Evolutionary conservation across 2,888 invertebrate species (phyloP).

Genomic region (Parascotia fuliginaria): DNA sequence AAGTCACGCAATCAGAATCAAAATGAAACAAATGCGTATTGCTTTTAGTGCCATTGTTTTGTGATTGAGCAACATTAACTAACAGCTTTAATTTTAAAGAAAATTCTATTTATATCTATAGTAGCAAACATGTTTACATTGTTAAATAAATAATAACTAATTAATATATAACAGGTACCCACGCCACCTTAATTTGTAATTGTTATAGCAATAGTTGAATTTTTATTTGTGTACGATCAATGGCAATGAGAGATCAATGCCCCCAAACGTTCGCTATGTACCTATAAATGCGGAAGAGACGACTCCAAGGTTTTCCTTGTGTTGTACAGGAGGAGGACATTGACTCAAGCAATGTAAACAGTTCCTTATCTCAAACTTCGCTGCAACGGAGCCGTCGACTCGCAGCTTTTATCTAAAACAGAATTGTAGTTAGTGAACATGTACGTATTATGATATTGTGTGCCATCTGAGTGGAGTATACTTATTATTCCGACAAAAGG

Average conservation of each 20-base stretch:
- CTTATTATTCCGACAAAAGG: too few species aligned
- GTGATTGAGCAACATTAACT: too few species aligned
- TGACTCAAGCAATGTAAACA: constrained; percentile 85
- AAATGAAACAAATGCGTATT: too few species aligned
- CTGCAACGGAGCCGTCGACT: constrained; percentile 62
- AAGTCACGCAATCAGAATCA: too few species aligned
- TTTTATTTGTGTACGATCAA: constrained; percentile 48
- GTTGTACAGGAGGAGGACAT: constrained; percentile 79
- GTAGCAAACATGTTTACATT: too few species aligned
- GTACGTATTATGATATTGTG: constrained; percentile 34
- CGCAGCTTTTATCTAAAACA: constrained; percentile 81
- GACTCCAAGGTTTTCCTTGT: constrained; percentile 83
- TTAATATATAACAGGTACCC: constrained; percentile 28
- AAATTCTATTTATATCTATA: too few species aligned
- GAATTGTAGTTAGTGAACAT: constrained; percentile 58
- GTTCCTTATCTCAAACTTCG: constrained; percentile 83
- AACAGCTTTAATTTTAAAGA: too few species aligned
- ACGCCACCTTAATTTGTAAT: constrained; percentile 32
- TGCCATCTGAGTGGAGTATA: neutral
- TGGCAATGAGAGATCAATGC: constrained; percentile 66
- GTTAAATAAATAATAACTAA: constrained; percentile 36
- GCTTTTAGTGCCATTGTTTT: too few species aligned
- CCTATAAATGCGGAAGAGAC: constrained; percentile 65
- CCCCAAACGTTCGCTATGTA: constrained; percentile 59
- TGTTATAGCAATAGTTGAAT: constrained; percentile 47